Base-by-base conservation (phyloP, 2,888 invertebrate species). In the Apotomis betuletana region DNA sequence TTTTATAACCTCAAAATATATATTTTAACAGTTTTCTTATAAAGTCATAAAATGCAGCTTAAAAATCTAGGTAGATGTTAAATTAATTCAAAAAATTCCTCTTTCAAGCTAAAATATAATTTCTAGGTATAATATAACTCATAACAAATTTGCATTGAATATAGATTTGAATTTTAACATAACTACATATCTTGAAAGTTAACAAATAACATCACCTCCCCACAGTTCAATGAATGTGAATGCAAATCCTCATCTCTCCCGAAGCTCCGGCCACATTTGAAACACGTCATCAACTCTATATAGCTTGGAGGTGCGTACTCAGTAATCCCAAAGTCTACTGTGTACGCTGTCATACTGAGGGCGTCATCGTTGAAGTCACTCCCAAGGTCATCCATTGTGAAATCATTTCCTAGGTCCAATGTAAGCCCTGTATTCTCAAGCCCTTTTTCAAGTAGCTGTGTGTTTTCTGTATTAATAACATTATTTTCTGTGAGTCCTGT, bases 251-350 rank as follows among this genome's bases (percentile, higher is more conserved):
- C 57, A n/a, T 74, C 70, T 46, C 58, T 67, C 3, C 27, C 57
- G 41, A 74, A 74, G 13, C 51, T 57, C 3, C 15, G 41, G 5
- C 67, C 58, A n/a, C 74, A 74, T 41, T 67, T 74, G 4, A 65
- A n/a, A 52, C 74, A 74, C 38, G 51, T 70, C 5, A 65, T 57
- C 8, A 65, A 44, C 27, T 65, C 65, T 5, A 65, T 65, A 46
- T 44, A 46, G 6, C 52, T 64, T 4, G 55, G 46, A 5, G 54
- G 6, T 44, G 6, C 6, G 44, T 64, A 63, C 5, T 55, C 0
- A n/a, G 12, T 5, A 27, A 41, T 41, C 41, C 41, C 41, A 6
- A 41, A 41, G 41, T 12, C 8, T 1, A 12, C 27, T 5, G 27
- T 61, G 12, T 15, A 62, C 49, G 8, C 36, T 5, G 41, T 41